Evolutionary conservation across 2,797 vertebrate species (phyloP).

Genomic region (Tarsius wallacei): DNA sequence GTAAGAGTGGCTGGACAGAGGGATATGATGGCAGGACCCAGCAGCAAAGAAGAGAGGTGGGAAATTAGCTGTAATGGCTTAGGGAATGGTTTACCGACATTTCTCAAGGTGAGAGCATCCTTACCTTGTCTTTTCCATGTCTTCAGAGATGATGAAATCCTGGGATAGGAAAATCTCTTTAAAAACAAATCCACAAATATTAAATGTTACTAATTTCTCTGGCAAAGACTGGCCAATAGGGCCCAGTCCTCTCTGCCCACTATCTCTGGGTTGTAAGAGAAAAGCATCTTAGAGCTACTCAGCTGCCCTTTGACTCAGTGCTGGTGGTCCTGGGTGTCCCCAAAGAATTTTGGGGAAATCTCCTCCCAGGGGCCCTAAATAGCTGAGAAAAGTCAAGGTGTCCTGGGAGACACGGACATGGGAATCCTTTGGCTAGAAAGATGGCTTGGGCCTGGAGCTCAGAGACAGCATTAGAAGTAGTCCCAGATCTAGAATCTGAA

Average conservation of each 20-base stretch:
- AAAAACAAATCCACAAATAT: conserved; percentile 10
- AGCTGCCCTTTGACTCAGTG: background rate
- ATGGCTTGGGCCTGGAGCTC: background rate
- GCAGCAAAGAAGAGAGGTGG: background rate
- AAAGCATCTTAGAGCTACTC: background rate
- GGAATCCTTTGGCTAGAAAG: background rate
- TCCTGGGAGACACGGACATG: background rate
- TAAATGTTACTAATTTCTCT: conserved; percentile 21
- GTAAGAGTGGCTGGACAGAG: background rate
- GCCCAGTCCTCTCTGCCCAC: background rate
- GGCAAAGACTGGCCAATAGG: background rate
- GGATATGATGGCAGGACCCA: background rate
- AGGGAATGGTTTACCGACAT: background rate
- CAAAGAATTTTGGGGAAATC: background rate
- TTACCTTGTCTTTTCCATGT: background rate
- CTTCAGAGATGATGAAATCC: background rate
- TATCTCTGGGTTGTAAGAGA: background rate
- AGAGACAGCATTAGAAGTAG: background rate
- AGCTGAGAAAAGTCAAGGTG: background rate
- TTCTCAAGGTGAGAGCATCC: background rate
- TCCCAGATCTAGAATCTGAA: background rate
- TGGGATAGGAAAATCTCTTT: background rate
- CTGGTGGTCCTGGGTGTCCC: background rate
- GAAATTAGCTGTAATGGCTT: background rate
- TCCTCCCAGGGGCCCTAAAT: background rate